phyloP scores from a whole-genome alignment of 2,888 invertebrate genomes.

The Clistopyga incitator region DNA sequence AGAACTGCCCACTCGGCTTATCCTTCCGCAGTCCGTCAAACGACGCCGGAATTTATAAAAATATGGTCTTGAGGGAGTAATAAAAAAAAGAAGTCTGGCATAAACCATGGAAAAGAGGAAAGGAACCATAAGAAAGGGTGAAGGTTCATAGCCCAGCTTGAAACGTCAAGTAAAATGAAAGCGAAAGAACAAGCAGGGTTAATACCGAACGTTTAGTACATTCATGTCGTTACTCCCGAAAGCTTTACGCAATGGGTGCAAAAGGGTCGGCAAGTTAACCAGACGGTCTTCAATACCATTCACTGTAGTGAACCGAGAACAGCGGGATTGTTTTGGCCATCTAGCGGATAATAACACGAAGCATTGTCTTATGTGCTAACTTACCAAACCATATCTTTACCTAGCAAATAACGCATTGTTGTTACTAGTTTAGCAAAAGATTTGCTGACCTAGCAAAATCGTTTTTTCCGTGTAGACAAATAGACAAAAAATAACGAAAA shows the following conservation, averaged over 20 bases:
- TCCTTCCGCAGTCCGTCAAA: conserved; percentile 33
- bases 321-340: too few relatives aligned
- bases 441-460: too few relatives aligned
- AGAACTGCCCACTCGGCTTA: conserved; percentile 39
- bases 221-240: conserved; percentile 6
- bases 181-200: conserved; percentile 2
- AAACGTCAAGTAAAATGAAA: conserved; percentile 27
- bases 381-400: too few relatives aligned
- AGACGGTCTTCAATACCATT: neutral
- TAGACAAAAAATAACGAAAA: too few relatives aligned
- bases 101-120: conserved; percentile 48
- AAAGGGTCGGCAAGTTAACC: neutral
- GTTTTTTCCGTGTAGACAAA: too few relatives aligned
- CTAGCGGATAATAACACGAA: too few relatives aligned
- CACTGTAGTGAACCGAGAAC: too few relatives aligned
- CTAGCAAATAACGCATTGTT: too few relatives aligned
- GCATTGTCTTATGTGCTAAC: too few relatives aligned
- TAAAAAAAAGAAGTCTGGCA: conserved; percentile 54
- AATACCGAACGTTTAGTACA: conserved; percentile 43
- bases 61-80: conserved; percentile 46
- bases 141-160: conserved; percentile 34
- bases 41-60: conserved; percentile 37
- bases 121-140: conserved; percentile 42
- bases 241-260: neutral
- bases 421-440: too few relatives aligned